Evolutionary conservation across 2,113 vertebrate species (phyloP).

Genomic region (Gymnorhina tibicen): DNA sequence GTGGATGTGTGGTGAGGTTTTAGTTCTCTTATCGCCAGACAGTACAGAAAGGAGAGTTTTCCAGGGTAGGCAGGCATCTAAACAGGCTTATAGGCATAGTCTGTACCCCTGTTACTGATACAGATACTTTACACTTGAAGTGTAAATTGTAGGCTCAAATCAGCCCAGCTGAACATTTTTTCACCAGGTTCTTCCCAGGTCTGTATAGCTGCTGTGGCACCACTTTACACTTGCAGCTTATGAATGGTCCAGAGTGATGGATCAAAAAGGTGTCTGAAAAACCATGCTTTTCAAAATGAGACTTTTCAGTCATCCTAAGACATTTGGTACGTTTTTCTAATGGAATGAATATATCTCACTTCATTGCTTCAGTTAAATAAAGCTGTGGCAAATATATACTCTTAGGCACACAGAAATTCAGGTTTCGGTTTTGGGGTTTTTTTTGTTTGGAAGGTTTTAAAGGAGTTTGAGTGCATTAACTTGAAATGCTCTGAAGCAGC

Average conservation of each 20-base stretch:
- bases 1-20: not conserved
- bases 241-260: not conserved
- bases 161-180: not conserved
- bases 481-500: not conserved
- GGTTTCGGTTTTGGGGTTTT: not conserved
- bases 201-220: not conserved
- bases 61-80: not conserved
- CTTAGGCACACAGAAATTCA: not conserved
- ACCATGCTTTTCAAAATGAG: not conserved
- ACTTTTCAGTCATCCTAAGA: not conserved
- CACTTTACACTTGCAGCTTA: not conserved
- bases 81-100: not conserved
- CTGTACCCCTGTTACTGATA: not conserved
- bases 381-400: not conserved
- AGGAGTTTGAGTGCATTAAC: not conserved
- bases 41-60: not conserved
- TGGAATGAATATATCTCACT: not conserved
- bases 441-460: not conserved
- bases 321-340: not conserved
- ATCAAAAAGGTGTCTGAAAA: not conserved
- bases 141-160: not conserved
- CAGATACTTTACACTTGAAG: not conserved
- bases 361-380: not conserved
- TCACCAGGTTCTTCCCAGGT: not conserved
- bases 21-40: not conserved